Evolutionary conservation across 2,888 invertebrate genomes (phyloP), one percentile per base, ranked within the genome.

Genomic region (Phengaris alcon): DNA sequence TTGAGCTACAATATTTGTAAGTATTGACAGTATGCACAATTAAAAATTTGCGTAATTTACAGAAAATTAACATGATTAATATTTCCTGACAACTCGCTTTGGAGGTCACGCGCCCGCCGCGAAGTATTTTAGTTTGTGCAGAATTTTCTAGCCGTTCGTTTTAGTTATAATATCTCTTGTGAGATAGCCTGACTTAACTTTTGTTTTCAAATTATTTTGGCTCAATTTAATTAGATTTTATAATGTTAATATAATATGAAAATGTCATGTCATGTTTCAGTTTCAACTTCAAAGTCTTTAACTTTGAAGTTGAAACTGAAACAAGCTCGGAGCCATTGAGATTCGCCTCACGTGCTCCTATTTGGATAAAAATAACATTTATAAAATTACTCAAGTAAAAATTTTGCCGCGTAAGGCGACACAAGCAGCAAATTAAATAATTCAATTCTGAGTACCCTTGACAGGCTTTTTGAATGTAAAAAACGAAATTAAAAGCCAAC

Each of bases 301-400:
- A 64, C 35, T 6, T 13, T 13, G 35, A 44, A 64, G 64, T 10
- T 64, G 64, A 35, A 64, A 44, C 3, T 44, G 64, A 12, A 64
- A 64, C 64, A 64, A 35, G 64, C 64, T 64, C 70, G 48, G 15
- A 6, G 10, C 8, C 70, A 51, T 15, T 15, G 70, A 6, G 51
- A 51, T 70, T 70, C 48, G 15, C 70, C n/a, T 51, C 51, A 70
- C 70, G 70, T 70, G 10, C 64, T 13, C 64, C 64, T 64, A 64
- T 64, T 64, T 64, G 64, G 35, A 64, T 64, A 64, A 64, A 64
- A 64, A 64, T 64, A 64, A 64, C 64, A 64, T 64, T 64, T 64
- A 64, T 64, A 64, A 64, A 64, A 64, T 64, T 64, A 44, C 13
- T 6, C 64, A 44, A 64, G 64, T 64, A 64, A 64, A 64, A 64